Evolutionary conservation across 1,140 invertebrate genomes (phyloP).

Genomic region (Chironomus tepperi): DNA sequence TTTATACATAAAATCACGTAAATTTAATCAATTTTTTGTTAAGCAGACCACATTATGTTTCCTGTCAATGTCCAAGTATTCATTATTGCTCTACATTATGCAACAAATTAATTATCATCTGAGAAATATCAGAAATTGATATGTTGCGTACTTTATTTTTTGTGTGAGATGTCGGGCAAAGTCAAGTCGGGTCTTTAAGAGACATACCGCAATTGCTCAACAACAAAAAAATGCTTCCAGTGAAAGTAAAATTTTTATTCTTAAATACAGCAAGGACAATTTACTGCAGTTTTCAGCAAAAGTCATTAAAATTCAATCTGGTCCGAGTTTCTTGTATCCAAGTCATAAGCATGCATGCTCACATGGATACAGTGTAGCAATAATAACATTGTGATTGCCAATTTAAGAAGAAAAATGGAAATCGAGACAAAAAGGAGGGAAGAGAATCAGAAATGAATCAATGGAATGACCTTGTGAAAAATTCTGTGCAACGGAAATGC

Average conservation of each 20-base stretch:
- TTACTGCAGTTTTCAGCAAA: neutral
- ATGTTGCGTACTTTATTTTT: no score
- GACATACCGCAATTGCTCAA: neutral
- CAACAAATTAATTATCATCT: no score
- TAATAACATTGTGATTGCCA: neutral
- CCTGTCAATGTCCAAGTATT: no score
- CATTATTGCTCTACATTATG: no score
- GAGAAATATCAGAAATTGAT: no score
- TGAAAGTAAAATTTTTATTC: neutral
- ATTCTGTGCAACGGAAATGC: neutral
- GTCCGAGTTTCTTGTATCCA: neutral
- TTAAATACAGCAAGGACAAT: neutral
- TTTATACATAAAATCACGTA: no score
- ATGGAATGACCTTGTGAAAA: neutral
- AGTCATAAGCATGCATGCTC: neutral
- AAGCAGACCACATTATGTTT: no score
- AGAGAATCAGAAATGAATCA: no score
- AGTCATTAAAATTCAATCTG: slow-evolving; percentile 2
- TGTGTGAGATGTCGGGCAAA: no score
- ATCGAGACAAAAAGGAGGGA: no score
- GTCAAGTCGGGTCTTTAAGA: no score
- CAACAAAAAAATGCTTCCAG: neutral
- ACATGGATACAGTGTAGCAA: neutral
- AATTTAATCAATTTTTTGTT: no score
- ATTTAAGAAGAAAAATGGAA: neutral